Evolutionary conservation across 1,140 invertebrate species (phyloP).

Genomic region (Archegozetes longisetosus): DNA sequence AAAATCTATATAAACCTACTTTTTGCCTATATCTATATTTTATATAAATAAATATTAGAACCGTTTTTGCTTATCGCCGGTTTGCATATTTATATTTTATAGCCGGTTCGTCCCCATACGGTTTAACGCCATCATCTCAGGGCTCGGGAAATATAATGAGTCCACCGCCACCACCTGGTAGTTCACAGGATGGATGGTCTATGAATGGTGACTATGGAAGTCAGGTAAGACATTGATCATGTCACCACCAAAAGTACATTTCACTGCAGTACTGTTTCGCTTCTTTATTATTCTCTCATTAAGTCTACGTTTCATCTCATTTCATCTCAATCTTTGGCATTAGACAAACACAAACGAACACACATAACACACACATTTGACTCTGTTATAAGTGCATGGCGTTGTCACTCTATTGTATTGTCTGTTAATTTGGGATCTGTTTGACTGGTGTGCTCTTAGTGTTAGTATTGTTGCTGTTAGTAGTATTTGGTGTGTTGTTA

Average conservation of each 20-base stretch:
- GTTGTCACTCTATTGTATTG: too few relatives aligned
- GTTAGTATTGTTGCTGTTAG: too few relatives aligned
- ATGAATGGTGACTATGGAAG: conserved; percentile 47
- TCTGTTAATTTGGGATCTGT: too few relatives aligned
- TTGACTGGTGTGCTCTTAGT: too few relatives aligned
- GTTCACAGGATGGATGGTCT: conserved; percentile 61
- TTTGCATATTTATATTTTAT: too few relatives aligned
- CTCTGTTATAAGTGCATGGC: too few relatives aligned
- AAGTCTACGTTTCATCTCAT: not conserved
- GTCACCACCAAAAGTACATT: not conserved
- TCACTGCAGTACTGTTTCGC: too few relatives aligned
- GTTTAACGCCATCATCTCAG: conserved; percentile 60
- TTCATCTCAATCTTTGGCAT: not conserved
- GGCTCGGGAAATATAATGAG: conserved; percentile 86
- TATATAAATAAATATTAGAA: too few relatives aligned
- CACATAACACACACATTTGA: not conserved
- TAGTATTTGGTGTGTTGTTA: too few relatives aligned
- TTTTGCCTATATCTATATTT: too few relatives aligned
- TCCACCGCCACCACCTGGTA: conserved; percentile 59
- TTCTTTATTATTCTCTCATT: not conserved
- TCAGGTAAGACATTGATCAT: conserved; percentile 7
- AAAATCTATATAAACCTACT: too few relatives aligned
- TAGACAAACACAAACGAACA: not conserved
- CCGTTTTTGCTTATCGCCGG: too few relatives aligned
- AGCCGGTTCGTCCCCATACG: conserved; percentile 74